Conservation (phyloP, 2,888 invertebrate genomes). For the Noctua comes region DNA sequence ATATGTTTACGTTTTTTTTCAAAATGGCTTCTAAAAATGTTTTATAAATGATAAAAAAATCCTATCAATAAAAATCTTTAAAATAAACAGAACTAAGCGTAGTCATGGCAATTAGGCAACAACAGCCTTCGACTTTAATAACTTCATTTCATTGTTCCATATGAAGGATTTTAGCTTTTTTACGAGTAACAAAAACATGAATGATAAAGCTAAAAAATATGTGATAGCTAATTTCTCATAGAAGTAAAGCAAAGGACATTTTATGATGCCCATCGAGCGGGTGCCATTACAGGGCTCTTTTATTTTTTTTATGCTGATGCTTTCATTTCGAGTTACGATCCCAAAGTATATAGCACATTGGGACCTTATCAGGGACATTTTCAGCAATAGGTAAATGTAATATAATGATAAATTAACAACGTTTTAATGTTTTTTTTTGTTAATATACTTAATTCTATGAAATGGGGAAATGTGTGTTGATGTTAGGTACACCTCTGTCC, state of each 20-base stretch:
- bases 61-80: neutral
- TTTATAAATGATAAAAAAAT: neutral
- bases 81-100: neutral
- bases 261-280: constrained; percentile 40
- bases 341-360: constrained; percentile 20
- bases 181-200: constrained; percentile 13
- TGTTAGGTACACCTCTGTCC: too few species aligned
- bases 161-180: neutral
- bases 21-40: too few species aligned
- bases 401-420: constrained; percentile 8
- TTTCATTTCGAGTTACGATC: constrained; percentile 54
- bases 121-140: neutral
- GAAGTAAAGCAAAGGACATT: constrained; percentile 47
- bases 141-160: neutral
- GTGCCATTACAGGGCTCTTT: constrained; percentile 46
- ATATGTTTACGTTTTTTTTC: too few species aligned
- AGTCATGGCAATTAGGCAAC: neutral
- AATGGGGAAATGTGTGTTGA: too few species aligned
- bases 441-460: too few species aligned
- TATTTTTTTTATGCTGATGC: constrained; percentile 57
- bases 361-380: constrained; percentile 29
- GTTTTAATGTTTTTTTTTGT: neutral
- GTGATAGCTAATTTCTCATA: constrained; percentile 45
- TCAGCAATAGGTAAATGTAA: neutral
- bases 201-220: constrained; percentile 27